A percentile compares a stretch with the other conserved stretches of the same genome.
phyloP scores from a whole-genome alignment of 2,888 invertebrate genomes.

The Eilema griseolum region DNA sequence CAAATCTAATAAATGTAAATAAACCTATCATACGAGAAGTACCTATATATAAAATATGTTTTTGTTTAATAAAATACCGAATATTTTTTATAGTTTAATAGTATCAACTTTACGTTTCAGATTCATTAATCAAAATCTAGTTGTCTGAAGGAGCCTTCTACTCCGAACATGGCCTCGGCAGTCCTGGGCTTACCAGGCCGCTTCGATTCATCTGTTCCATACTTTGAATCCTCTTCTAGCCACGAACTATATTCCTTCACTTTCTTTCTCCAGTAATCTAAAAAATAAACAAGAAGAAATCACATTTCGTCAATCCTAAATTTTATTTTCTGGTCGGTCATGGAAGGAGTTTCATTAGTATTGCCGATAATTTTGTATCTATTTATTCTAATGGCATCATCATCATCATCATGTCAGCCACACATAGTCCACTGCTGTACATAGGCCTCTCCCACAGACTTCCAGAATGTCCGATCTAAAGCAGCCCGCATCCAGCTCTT shows the following conservation, averaged over 20 bases:
- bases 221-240: conserved; percentile 83
- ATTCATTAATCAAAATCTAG: conserved; percentile 71
- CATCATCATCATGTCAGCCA: no score
- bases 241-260: conserved; percentile 80
- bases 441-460: no score
- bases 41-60: no score
- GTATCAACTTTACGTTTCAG: neutral
- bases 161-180: conserved; percentile 84
- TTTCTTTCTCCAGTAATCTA: conserved; percentile 77
- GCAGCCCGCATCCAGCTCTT: no score
- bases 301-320: neutral
- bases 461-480: no score
- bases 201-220: conserved; percentile 84
- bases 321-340: neutral
- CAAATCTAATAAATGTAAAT: neutral
- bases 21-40: no score
- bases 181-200: conserved; percentile 86
- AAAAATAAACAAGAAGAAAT: conserved; percentile 22
- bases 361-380: no score
- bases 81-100: neutral
- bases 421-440: no score
- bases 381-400: no score
- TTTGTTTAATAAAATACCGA: neutral
- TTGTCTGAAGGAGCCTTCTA: conserved; percentile 86
- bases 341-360: no score